Evolutionary conservation across 2,888 invertebrate species (phyloP).

Genomic region (Coelogynopora nodosa): DNA sequence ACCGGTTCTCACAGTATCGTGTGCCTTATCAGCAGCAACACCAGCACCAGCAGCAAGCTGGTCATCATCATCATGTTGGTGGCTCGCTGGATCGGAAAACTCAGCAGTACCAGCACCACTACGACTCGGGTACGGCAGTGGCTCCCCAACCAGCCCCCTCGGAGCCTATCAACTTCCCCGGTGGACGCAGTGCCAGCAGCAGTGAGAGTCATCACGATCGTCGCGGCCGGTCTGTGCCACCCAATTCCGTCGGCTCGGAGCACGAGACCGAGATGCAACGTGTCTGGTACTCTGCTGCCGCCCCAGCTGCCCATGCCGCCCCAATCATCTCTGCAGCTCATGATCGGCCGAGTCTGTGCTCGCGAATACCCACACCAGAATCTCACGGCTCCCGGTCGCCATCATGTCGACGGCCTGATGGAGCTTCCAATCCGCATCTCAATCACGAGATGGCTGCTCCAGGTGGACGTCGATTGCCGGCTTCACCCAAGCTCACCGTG

Average conservation of each 20-base stretch:
- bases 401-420: background rate
- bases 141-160: background rate
- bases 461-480: background rate
- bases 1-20: background rate
- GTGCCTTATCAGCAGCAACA: background rate
- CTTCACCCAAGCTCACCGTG: background rate
- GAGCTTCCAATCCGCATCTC: constrained; percentile 25
- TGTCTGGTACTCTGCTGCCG: background rate
- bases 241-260: background rate
- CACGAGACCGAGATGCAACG: constrained; percentile 11
- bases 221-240: constrained; percentile 17
- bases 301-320: background rate
- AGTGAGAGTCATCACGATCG: background rate
- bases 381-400: background rate
- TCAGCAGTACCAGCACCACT: background rate
- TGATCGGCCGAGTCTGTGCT: background rate
- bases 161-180: background rate
- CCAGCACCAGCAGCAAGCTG: background rate
- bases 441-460: background rate
- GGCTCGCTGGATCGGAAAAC: background rate
- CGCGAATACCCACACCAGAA: background rate
- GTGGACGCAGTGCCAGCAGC: background rate
- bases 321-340: background rate
- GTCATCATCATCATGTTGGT: no score
- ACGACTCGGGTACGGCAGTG: background rate